Base-by-base conservation (phyloP, 2,797 vertebrate genomes). In the Trachops cirrhosus region DNA sequence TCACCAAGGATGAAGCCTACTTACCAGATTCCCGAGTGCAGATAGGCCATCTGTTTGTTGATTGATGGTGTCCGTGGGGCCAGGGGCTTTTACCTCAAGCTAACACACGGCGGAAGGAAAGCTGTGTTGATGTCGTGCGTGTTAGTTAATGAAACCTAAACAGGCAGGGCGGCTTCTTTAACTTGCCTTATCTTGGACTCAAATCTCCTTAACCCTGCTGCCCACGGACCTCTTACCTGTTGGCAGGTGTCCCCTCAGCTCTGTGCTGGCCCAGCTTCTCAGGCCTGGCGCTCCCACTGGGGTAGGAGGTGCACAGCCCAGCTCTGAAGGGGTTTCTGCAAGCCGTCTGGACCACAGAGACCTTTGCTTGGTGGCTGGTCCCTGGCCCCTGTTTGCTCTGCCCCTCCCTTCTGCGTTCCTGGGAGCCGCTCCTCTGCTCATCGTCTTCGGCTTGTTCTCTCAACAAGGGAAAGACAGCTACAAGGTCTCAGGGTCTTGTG, bases 31-130 rank as follows among this genome's bases (percentile, higher is more conserved):
- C 80, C 50, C 73, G 74, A 86, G 75, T 34, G 15, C 73, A 44
- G 50, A 21, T 9, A 48, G 41, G n/a, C 57, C 89, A 41, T 89
- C 83, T 94, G 86, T 67, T 59, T 93, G 86, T 59, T 79, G 68
- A 77, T 88, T 24, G 21, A 50, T 52, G 0, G 15, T 48, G 34
- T 37, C 95, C 37, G 0, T 73, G 32, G 67, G 79, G 26, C 50
- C 44, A 41, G 77, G 44, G 74, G 9, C 77, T 88, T 48, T 86
- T 82, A 62, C 83, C 29, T 78, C 34, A 68, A 44, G 77, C 80
- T 62, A 75, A 21, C 62, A 39, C 44, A 11, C 64, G 62, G 62
- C 62, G 26, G 73, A 22, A 71, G 41, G 48, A 87, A 44, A 39
- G 73, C 37, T 11, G 0, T 0, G 3, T 5, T 29, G 44, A 15